Percentiles rank a stretch among this genome's conserved stretches.
phyloP scores from a whole-genome alignment of 2,113 vertebrate genomes.

The Poeciliopsis occidentalis region DNA sequence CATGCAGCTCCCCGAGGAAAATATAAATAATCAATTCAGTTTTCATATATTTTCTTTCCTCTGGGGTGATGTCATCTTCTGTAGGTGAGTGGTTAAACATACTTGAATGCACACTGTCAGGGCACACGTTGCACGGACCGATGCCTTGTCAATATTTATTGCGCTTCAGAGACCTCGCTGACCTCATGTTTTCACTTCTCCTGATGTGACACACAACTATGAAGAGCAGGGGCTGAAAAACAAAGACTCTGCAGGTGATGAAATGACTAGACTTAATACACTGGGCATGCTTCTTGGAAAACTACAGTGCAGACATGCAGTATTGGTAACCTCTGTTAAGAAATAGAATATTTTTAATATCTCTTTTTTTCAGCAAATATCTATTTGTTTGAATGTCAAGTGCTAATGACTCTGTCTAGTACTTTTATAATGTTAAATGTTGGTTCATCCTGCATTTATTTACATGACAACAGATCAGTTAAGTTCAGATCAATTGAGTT shows the following conservation, averaged over 20 bases:
- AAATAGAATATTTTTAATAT: background rate
- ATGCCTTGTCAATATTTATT: constrained; percentile 20
- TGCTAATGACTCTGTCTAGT: background rate
- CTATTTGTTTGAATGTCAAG: background rate
- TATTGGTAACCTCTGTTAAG: background rate
- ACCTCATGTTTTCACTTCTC: background rate
- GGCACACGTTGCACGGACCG: background rate
- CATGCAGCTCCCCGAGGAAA: constrained; percentile 44
- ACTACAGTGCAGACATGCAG: background rate
- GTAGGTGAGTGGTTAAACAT: constrained; percentile 7
- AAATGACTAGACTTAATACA: background rate
- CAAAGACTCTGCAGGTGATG: constrained; percentile 2
- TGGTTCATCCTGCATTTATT: background rate
- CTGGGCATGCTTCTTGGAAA: background rate
- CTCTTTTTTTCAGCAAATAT: background rate
- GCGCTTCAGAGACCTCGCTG: background rate
- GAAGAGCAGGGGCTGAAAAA: constrained; percentile 6
- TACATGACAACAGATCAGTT: no score
- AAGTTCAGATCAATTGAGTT: background rate
- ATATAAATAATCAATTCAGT: constrained; percentile 35
- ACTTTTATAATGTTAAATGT: background rate
- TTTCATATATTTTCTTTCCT: constrained; percentile 15
- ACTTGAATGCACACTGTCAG: constrained; percentile 12
- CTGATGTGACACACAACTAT: constrained; percentile 5
- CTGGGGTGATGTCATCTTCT: constrained; percentile 31